phyloP scores from a whole-genome alignment of 2,888 invertebrate species.

The Ochropleura leucogaster region DNA sequence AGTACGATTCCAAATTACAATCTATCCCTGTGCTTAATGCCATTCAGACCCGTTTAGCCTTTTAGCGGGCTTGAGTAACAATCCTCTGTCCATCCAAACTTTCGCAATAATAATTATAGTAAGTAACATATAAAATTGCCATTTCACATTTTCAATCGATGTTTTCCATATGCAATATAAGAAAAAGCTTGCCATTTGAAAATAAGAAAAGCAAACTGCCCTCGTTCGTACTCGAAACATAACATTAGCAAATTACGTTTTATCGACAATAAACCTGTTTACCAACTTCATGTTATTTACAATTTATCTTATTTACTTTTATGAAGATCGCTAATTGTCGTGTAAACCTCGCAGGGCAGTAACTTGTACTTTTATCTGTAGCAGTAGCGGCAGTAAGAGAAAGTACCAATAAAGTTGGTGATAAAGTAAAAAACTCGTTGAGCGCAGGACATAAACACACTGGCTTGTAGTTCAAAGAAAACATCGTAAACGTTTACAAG shows the following conservation, averaged over 20 bases:
- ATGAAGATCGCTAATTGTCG: conserved; percentile 62
- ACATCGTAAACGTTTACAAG: conserved; percentile 86
- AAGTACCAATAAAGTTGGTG: conserved; percentile 78
- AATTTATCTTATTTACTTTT: conserved; percentile 66
- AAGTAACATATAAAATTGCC: too few species aligned
- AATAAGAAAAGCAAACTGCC: neutral
- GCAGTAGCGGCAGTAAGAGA: conserved; percentile 67
- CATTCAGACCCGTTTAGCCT: too few species aligned
- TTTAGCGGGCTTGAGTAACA: too few species aligned
- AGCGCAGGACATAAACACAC: conserved; percentile 81
- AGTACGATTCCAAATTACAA: too few species aligned
- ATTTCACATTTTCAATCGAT: too few species aligned
- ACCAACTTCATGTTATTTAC: conserved; percentile 58
- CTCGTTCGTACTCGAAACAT: neutral
- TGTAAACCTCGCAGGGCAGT: conserved; percentile 49
- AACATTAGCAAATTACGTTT: conserved; percentile 53
- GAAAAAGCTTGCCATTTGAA: neutral
- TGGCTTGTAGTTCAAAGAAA: conserved; percentile 83
- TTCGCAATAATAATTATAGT: too few species aligned
- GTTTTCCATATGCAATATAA: neutral
- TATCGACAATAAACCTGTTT: conserved; percentile 63
- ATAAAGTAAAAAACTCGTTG: conserved; percentile 86
- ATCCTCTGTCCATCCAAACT: too few species aligned
- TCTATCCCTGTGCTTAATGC: too few species aligned
- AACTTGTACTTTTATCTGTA: conserved; percentile 66